phyloP scores from a whole-genome alignment of 53 echinoderm and acorn worm genomes.

The Apostichopus leukothele region DNA sequence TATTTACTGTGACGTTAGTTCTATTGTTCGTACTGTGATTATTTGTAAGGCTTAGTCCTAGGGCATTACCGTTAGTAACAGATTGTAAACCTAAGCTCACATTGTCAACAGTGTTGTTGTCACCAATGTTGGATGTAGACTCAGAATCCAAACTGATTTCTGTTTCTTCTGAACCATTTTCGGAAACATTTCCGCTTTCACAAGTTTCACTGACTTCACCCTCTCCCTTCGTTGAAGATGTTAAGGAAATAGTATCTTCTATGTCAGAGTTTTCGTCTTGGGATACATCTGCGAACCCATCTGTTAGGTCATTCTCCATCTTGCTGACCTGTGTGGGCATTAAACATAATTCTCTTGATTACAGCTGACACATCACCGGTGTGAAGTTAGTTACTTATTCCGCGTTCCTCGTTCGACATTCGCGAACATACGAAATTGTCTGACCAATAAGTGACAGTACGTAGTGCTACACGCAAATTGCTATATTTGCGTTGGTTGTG shows the following conservation, averaged over 20 bases:
- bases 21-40: neutral
- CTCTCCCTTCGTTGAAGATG: conserved; percentile 31
- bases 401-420: no score
- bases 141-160: conserved; percentile 45
- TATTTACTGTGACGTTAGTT: neutral
- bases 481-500: no score
- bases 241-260: conserved; percentile 60
- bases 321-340: neutral
- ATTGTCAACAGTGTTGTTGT: conserved; percentile 6
- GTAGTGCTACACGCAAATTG: no score
- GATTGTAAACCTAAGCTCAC: neutral
- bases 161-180: conserved; percentile 47
- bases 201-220: neutral
- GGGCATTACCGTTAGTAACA: neutral
- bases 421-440: no score
- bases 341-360: no score
- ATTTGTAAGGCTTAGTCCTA: neutral
- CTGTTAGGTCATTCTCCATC: conserved; percentile 40
- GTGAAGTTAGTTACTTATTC: no score
- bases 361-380: no score
- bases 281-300: conserved; percentile 58
- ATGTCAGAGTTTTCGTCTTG: conserved; percentile 68
- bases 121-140: conserved; percentile 19
- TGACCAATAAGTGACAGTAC: no score
- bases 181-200: conserved; percentile 34